A percentile compares a stretch with the other conserved stretches of the same genome.
phyloP scores from a whole-genome alignment of 2,888 invertebrate species.

The Protodeltote pygarga region DNA sequence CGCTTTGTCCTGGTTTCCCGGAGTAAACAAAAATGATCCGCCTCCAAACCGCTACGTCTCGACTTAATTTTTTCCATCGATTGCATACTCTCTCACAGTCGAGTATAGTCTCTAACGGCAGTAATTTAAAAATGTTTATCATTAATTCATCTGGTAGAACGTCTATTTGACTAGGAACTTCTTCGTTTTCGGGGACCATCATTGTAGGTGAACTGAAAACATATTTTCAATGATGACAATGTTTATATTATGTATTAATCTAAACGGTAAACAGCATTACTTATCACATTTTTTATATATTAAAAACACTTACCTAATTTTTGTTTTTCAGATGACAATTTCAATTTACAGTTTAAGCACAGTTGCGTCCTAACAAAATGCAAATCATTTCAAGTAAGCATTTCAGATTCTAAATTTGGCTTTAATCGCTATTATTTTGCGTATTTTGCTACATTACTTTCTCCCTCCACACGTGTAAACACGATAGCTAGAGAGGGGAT shows the following conservation, averaged over 20 bases:
- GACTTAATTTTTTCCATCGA: slow-evolving; percentile 71
- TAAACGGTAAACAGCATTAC: too few relatives aligned
- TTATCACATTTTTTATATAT: too few relatives aligned
- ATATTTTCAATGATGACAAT: background rate
- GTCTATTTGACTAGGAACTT: slow-evolving; percentile 48
- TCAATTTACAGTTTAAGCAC: too few relatives aligned
- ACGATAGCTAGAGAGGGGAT: slow-evolving; percentile 11
- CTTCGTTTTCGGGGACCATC: slow-evolving; percentile 46
- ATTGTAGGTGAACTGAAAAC: slow-evolving; percentile 34
- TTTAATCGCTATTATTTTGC: slow-evolving; percentile 46
- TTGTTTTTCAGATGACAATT: too few relatives aligned
- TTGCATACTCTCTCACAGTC: slow-evolving; percentile 71
- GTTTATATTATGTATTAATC: too few relatives aligned
- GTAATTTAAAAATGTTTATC: slow-evolving; percentile 70
- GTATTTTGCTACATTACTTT: slow-evolving; percentile 37
- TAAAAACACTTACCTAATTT: too few relatives aligned
- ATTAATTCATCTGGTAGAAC: slow-evolving; percentile 76
- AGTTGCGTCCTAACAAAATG: slow-evolving; percentile 49
- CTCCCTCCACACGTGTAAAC: slow-evolving; percentile 22
- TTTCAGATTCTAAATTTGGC: slow-evolving; percentile 59
- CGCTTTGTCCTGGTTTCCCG: slow-evolving; percentile 71
- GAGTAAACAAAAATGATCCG: slow-evolving; percentile 69
- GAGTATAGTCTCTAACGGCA: slow-evolving; percentile 70
- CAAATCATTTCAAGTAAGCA: slow-evolving; percentile 57
- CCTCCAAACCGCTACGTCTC: slow-evolving; percentile 71